Evolutionary conservation across 2,797 vertebrate genomes (phyloP), one percentile per base, ranked within the genome.

Genomic region (Trematomus bernacchii): DNA sequence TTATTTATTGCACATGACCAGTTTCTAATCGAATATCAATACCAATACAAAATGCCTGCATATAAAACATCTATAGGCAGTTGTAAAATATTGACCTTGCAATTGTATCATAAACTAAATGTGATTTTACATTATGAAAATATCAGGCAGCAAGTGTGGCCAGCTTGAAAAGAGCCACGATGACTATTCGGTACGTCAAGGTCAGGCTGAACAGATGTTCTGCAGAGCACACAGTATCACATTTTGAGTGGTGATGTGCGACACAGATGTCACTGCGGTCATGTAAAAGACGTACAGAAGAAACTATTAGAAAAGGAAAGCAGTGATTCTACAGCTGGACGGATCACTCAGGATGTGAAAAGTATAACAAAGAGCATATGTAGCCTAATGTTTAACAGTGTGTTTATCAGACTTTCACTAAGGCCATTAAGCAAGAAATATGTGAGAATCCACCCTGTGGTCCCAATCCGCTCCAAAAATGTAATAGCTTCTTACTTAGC

Each of bases 181-280:
- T 40, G 19, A 64, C 46, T 9, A 10, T 57, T 54, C 44, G n/a
- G 12, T 50, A 5, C 60, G 53, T 55, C 63, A 71, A 80, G 64
- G 66, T 83, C 60, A 66, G 40, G 48, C 40, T 61, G 21, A 75
- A 50, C 75, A 70, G 60, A 76, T 70, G 63, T 68, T 65, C 19
- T 18, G 3, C 1, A 55, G 42, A 67, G 47, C 15, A 60, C 46
- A 42, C n/a, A 2, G 42, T 30, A n/a, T 76, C 70, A 80, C 64
- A 42, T 54, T 37, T 37, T 12, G 59, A 71, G 55, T n/a, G 63
- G 10, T 12, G 52, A 71, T 11, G 69, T 73, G 71, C n/a, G 55
- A 55, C 23, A 72, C 65, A 48, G 55, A 63, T 55, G 59, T 73
- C 70, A 44, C 13, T 37, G 40, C 27, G 27, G 10, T 71, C 46